Evolutionary conservation across 2,113 vertebrate species (phyloP).

Genomic region (Physeter macrocephalus): DNA sequence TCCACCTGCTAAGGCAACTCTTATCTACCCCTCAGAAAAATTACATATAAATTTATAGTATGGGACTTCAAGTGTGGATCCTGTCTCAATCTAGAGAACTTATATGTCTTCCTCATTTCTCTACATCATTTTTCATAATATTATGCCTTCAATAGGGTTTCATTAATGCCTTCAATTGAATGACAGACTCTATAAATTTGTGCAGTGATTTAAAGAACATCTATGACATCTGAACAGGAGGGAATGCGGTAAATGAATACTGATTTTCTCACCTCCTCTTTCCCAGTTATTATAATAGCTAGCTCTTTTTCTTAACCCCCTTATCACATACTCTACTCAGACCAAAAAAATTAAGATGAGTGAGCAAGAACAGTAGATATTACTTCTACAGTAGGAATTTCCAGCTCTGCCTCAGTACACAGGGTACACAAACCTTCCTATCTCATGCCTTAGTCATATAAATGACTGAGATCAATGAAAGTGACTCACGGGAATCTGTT

Average conservation of each 20-base stretch:
- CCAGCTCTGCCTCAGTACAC: not conserved
- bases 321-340: not conserved
- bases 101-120: constrained; percentile 35
- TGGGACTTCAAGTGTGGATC: constrained; percentile 20
- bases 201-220: constrained; percentile 54
- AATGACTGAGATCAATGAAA: not conserved
- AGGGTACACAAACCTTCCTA: not conserved
- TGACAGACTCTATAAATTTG: constrained; percentile 64
- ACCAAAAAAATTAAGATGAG: not conserved
- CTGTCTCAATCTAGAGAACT: constrained; percentile 35
- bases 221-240: constrained; percentile 4
- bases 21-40: constrained; percentile 49
- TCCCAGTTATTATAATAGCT: constrained; percentile 38
- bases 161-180: constrained; percentile 50
- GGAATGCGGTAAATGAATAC: constrained; percentile 47
- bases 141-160: constrained; percentile 47
- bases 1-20: constrained; percentile 51
- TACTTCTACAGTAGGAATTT: not conserved
- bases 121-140: constrained; percentile 56
- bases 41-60: constrained; percentile 48
- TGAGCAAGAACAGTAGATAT: not conserved
- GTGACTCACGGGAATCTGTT: not conserved
- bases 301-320: not conserved
- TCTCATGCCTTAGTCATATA: not conserved
- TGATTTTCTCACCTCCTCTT: constrained; percentile 18